Base-by-base conservation (phyloP, 2,888 invertebrate genomes). In the Cephonodes hylas region DNA sequence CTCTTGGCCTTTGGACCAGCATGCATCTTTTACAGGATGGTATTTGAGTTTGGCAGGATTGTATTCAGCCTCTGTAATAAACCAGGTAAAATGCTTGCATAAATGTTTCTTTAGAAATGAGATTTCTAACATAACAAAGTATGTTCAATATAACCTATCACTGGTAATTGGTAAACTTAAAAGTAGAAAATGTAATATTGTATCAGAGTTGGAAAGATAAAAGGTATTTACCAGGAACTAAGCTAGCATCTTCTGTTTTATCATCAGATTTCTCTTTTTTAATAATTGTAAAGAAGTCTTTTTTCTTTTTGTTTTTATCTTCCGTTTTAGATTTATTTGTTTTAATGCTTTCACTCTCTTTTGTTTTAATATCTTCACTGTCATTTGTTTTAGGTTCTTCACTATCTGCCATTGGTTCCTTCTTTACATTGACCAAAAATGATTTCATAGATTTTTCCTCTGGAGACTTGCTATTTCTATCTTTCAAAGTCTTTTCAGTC, bases 1-100 rank as follows among this genome's bases (percentile, higher is more conserved):
- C 69, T 94, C 94, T 77, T 96, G 94, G 3, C 94, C 95, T 20
- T 88, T 84, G 63, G 94, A 89, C 98, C 98, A 98, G 75, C 94
- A 95, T 0, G 98, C 98, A 87, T 97, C 95, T 0, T 95, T 87
- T 13, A 98, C 93, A 0, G 98, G 98, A 84, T 98, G 94, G 86
- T 98, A 99, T 53, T 95, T 95, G 0, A 89, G 67, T 73, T 94
- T 94, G 1, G 81, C 73, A 0, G 98, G 98, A 84, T 96, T 93
- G 83, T 96, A 98, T 6, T 93, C 92, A 0, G 70, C 64, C 48
- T 82, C 83, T 81, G 70, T 44, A 59, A 13, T 56, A 66, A 42
- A 44, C n/a, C n/a, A n/a, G n/a, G n/a, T n/a, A n/a, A n/a, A n/a
- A n/a, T n/a, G n/a, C n/a, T n/a, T n/a, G n/a, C n/a, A n/a, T n/a